phyloP scores from a whole-genome alignment of 2,888 invertebrate genomes.

The Anodontia alba region DNA sequence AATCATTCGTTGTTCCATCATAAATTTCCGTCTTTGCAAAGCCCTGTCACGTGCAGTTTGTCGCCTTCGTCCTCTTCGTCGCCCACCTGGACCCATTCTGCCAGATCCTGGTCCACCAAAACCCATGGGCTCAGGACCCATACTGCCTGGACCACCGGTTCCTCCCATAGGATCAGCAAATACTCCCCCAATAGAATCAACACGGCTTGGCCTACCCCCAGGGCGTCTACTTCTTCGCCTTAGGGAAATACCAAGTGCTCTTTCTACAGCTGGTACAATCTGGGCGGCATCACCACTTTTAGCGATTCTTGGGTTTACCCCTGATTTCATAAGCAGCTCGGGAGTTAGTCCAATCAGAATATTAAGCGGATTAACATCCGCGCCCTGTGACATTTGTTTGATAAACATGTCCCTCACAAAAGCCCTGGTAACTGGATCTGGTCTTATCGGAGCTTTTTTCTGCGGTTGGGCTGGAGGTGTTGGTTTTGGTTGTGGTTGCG shows the following conservation, averaged over 20 bases:
- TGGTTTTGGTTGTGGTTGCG: constrained; percentile 18
- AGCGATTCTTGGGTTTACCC: constrained; percentile 56
- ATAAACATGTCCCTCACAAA: constrained; percentile 54
- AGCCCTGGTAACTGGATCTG: constrained; percentile 48
- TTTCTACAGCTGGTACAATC: constrained; percentile 55
- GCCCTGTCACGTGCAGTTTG: constrained; percentile 17
- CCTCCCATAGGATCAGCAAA: background rate
- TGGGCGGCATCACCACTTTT: constrained; percentile 50
- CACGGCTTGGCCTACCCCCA: background rate
- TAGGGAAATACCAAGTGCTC: constrained; percentile 48
- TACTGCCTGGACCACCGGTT: background rate
- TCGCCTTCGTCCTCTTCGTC: background rate
- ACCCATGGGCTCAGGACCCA: background rate
- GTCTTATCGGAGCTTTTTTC: constrained; percentile 46
- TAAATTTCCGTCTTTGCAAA: constrained; percentile 42
- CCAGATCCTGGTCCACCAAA: background rate
- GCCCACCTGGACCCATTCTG: background rate
- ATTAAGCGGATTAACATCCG: constrained; percentile 33
- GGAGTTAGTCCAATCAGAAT: constrained; percentile 54
- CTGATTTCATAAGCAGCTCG: constrained; percentile 57
- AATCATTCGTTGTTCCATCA: constrained; percentile 55
- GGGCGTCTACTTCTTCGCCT: background rate
- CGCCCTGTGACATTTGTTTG: constrained; percentile 35
- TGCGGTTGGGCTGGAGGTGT: constrained; percentile 29
- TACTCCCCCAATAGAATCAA: background rate